Conservation (phyloP, 2,888 invertebrate species). For the Spodoptera littoralis region DNA sequence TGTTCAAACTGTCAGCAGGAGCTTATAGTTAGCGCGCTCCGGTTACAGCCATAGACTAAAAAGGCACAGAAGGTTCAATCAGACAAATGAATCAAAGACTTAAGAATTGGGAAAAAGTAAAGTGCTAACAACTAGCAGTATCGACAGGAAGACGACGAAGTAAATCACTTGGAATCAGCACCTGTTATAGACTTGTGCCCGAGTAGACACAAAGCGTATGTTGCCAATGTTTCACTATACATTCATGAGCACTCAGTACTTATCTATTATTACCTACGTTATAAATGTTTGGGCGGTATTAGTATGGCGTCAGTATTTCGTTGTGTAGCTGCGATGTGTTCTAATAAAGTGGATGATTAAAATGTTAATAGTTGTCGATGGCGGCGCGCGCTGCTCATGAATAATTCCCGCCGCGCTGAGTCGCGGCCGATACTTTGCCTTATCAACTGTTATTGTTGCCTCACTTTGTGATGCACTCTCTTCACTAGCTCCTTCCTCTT, state of each 20-base stretch:
- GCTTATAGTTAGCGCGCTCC: constrained; percentile 31
- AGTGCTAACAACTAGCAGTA: background rate
- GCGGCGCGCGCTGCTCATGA: constrained; percentile 49
- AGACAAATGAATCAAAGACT: background rate
- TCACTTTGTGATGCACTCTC: constrained; percentile 22
- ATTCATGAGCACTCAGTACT: background rate
- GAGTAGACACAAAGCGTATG: too few species aligned
- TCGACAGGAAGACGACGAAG: background rate
- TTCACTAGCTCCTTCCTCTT: background rate
- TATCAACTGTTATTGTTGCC: constrained; percentile 45
- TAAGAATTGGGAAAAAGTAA: background rate
- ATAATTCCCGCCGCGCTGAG: constrained; percentile 44
- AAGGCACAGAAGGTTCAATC: constrained; percentile 11
- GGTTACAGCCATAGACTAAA: background rate
- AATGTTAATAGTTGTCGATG: constrained; percentile 65
- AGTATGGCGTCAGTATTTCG: constrained; percentile 21
- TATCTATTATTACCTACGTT: background rate
- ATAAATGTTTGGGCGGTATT: background rate
- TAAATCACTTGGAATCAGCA: too few species aligned
- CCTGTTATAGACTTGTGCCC: too few species aligned
- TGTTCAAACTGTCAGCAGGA: constrained; percentile 43
- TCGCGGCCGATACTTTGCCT: constrained; percentile 25
- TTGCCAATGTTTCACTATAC: too few species aligned
- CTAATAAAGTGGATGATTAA: constrained; percentile 60
- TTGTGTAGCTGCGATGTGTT: background rate